Percentiles rank a stretch among this genome's conserved stretches.
Evolutionary conservation across 1,140 invertebrate species (phyloP).

Genomic region (Ooceraea biroi): DNA sequence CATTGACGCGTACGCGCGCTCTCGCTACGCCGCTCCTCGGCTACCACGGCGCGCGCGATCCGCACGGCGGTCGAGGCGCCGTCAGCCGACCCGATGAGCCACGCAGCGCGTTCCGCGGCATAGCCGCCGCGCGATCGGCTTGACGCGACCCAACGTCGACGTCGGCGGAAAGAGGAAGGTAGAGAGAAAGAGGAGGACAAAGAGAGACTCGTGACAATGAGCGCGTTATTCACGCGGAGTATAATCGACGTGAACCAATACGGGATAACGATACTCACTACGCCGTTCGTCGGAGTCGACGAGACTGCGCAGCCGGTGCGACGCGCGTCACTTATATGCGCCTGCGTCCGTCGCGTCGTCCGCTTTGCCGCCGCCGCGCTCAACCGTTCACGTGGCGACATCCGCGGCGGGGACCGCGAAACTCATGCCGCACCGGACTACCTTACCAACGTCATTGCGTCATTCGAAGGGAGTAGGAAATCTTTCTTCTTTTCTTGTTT

Average conservation of each 20-base stretch:
- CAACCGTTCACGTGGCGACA: no score
- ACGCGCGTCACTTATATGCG: constrained; percentile 62
- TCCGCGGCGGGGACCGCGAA: no score
- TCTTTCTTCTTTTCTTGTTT: no score
- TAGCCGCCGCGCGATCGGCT: constrained; percentile 6
- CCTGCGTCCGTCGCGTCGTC: constrained; percentile 21
- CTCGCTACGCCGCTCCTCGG: neutral
- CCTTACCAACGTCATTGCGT: no score
- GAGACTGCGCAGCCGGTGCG: constrained; percentile 15
- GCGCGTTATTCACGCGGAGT: neutral
- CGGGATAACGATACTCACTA: neutral
- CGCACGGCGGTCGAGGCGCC: constrained; percentile 23
- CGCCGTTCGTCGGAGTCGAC: neutral
- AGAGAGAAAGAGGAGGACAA: neutral
- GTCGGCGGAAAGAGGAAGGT: neutral
- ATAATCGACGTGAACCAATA: neutral
- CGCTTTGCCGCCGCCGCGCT: neutral
- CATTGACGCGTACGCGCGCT: constrained; percentile 20
- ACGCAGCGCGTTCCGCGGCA: constrained; percentile 14
- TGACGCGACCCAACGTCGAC: neutral
- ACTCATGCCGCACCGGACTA: no score
- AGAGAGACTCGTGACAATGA: neutral
- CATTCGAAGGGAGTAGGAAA: no score
- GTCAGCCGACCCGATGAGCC: neutral
- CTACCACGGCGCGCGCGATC: neutral